Conservation (phyloP, 1,140 invertebrate species). For the Hylaeus anthracinus region DNA sequence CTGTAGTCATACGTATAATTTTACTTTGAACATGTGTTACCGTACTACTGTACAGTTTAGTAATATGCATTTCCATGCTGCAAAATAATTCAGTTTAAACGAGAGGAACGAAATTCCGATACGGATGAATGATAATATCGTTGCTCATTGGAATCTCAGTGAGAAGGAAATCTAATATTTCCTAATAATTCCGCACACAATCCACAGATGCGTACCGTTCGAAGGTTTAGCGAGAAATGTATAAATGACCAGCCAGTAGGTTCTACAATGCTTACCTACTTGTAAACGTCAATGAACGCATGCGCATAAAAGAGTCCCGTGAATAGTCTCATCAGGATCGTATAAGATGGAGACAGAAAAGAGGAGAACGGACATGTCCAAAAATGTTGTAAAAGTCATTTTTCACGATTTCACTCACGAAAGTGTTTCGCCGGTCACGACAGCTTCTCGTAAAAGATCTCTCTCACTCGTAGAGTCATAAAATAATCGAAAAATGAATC, state of each 20-base stretch:
- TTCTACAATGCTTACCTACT: slow-evolving; percentile 36
- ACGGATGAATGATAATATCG: neutral
- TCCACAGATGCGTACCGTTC: neutral
- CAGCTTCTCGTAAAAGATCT: neutral
- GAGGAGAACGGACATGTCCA: slow-evolving; percentile 12
- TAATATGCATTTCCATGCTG: neutral
- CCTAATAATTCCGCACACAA: neutral
- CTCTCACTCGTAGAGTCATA: no score
- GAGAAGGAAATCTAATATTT: neutral
- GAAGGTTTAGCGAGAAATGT: slow-evolving; percentile 31
- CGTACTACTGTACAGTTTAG: neutral
- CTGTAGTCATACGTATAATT: neutral
- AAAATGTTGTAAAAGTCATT: slow-evolving; percentile 42
- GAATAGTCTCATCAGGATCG: slow-evolving; percentile 43
- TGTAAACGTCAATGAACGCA: slow-evolving; percentile 51
- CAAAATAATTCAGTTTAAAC: neutral
- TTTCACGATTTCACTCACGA: neutral
- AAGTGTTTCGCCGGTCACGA: neutral
- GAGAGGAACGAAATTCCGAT: neutral
- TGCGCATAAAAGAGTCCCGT: slow-evolving; percentile 28
- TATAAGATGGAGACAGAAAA: slow-evolving; percentile 44
- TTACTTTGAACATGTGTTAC: neutral
- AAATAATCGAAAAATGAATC: neutral
- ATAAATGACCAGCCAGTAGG: slow-evolving; percentile 14
- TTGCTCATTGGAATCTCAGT: no score